Percentiles rank a stretch among this genome's conserved stretches.
phyloP scores from a whole-genome alignment of 2,797 vertebrate species.

The Lepus townsendii region DNA sequence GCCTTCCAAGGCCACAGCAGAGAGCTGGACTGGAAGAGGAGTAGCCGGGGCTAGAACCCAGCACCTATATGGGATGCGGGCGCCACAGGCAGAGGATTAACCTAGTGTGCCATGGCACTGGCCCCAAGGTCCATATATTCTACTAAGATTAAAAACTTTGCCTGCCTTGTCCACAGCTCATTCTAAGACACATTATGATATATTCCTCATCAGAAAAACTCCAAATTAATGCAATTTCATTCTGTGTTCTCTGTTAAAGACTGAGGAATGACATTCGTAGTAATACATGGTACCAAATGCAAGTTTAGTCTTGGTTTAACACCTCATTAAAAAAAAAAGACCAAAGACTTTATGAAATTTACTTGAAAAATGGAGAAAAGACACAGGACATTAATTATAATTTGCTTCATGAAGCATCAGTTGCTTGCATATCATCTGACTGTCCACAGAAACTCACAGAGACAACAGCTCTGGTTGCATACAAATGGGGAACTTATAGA shows the following conservation, averaged over 20 bases:
- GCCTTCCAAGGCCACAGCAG: too few relatives aligned
- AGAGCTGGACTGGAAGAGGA: too few relatives aligned
- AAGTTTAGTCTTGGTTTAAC: slow-evolving; percentile 14
- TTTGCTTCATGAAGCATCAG: not conserved
- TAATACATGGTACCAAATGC: not conserved
- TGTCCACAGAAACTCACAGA: not conserved
- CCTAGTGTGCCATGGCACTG: too few relatives aligned
- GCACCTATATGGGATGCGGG: too few relatives aligned
- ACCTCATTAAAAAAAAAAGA: not conserved
- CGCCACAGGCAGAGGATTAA: too few relatives aligned
- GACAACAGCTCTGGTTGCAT: not conserved
- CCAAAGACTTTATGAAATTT: not conserved
- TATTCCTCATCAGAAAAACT: slow-evolving; percentile 23
- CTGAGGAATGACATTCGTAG: not conserved
- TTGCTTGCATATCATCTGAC: not conserved
- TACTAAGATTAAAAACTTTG: slow-evolving; percentile 39
- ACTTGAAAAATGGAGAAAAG: slow-evolving; percentile 2
- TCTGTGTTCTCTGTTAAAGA: not conserved
- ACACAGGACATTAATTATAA: not conserved
- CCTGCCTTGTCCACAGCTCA: not conserved
- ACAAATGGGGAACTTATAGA: not conserved
- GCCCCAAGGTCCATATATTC: not conserved
- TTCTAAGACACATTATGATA: not conserved
- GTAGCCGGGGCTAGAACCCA: too few relatives aligned
- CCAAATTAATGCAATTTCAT: not conserved